Percentiles rank a stretch among this genome's conserved stretches.
Evolutionary conservation across 2,113 vertebrate species (phyloP).

Genomic region (Mixornis gularis): DNA sequence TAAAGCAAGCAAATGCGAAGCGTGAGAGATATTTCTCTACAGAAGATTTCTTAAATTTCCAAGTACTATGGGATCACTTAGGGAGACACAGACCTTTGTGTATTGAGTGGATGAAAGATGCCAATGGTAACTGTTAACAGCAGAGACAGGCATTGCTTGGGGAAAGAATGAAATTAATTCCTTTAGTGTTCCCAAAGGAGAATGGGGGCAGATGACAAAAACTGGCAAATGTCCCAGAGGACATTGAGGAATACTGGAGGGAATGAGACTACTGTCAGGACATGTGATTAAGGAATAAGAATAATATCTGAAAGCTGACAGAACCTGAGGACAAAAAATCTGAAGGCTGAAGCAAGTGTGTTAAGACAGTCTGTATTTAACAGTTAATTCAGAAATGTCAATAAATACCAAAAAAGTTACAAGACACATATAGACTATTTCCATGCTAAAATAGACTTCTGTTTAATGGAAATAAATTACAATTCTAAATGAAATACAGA

Average conservation of each 20-base stretch:
- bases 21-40: background rate
- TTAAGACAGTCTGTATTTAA: background rate
- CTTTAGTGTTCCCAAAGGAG: conserved; percentile 34
- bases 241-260: conserved; percentile 14
- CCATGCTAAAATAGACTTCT: background rate
- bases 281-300: conserved; percentile 27
- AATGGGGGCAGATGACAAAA: conserved; percentile 51
- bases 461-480: background rate
- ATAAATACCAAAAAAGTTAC: background rate
- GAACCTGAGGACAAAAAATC: background rate
- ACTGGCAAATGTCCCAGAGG: conserved; percentile 44
- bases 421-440: background rate
- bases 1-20: background rate
- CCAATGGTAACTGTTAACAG: background rate
- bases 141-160: background rate
- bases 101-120: background rate
- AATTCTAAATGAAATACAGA: background rate
- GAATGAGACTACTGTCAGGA: background rate
- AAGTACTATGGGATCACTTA: background rate
- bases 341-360: background rate
- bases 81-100: background rate
- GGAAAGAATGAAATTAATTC: conserved; percentile 44
- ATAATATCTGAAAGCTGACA: background rate
- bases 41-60: background rate
- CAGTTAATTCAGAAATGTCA: background rate